Conservation (phyloP, 2,797 vertebrate genomes). For the Labeo calbasu region DNA sequence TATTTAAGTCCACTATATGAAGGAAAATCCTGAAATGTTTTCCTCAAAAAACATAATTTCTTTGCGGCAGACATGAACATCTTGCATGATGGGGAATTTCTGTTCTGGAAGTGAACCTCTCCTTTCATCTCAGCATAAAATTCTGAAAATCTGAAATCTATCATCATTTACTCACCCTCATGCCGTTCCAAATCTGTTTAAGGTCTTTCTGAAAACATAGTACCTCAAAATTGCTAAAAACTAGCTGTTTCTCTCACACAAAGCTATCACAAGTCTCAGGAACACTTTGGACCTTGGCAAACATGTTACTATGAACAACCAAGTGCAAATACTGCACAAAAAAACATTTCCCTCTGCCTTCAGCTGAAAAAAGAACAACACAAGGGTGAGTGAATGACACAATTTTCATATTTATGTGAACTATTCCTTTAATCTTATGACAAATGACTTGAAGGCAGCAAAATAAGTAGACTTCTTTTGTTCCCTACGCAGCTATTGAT, state of each 20-base stretch:
- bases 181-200: not conserved
- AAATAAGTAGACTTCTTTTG: not conserved
- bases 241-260: too few species aligned
- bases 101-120: too few species aligned
- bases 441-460: not conserved
- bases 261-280: not conserved
- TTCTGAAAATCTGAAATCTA: not conserved
- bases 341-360: not conserved
- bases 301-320: not conserved
- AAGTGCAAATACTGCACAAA: not conserved
- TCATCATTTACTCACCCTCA: not conserved
- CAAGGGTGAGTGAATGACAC: not conserved
- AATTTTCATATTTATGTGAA: not conserved
- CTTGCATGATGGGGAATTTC: too few species aligned
- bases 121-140: not conserved
- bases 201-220: not conserved
- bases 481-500: not conserved
- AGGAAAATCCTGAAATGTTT: too few species aligned
- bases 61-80: too few species aligned
- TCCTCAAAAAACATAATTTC: too few species aligned
- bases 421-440: conserved; percentile 9
- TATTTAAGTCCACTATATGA: too few species aligned
- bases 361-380: not conserved
- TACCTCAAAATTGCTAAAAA: not conserved
- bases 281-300: not conserved